Percentiles rank a stretch among this genome's conserved stretches.
Evolutionary conservation across 2,797 vertebrate genomes (phyloP).

Genomic region (Pseudomugil tenellus): DNA sequence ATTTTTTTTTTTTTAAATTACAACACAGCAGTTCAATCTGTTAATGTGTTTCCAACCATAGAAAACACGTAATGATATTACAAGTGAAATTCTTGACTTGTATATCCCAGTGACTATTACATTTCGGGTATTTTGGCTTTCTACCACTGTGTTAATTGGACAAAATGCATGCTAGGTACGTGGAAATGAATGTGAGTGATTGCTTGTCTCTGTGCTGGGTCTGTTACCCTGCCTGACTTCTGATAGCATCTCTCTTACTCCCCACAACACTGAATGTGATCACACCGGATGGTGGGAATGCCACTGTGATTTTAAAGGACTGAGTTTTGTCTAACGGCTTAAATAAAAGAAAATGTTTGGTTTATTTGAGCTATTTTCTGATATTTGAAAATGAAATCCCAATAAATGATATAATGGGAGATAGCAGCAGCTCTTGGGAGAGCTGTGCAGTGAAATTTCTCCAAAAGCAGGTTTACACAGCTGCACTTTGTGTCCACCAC

Average conservation of each 20-base stretch:
- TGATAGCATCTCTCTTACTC: no score
- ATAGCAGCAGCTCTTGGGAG: constrained; percentile 31
- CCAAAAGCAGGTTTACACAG: constrained; percentile 33
- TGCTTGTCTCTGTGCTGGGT: no score
- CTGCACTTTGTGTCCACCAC: constrained; percentile 27
- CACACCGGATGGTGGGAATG: no score
- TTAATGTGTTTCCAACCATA: neutral
- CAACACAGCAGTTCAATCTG: neutral
- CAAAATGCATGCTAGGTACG: no score
- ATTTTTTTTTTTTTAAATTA: neutral
- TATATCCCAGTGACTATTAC: neutral
- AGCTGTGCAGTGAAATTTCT: constrained; percentile 24
- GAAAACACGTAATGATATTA: neutral
- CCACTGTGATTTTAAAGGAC: no score
- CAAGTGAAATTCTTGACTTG: neutral
- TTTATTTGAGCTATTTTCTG: constrained; percentile 3
- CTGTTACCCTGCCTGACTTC: no score
- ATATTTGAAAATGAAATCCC: constrained; percentile 48
- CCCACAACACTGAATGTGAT: no score
- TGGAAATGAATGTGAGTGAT: no score
- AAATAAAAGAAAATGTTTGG: no score
- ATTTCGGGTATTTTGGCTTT: no score
- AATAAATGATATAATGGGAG: constrained; percentile 18
- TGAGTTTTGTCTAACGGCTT: no score
- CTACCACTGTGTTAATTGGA: no score